Base-by-base conservation (phyloP, 2,797 vertebrate genomes). In the Lates japonicus region DNA sequence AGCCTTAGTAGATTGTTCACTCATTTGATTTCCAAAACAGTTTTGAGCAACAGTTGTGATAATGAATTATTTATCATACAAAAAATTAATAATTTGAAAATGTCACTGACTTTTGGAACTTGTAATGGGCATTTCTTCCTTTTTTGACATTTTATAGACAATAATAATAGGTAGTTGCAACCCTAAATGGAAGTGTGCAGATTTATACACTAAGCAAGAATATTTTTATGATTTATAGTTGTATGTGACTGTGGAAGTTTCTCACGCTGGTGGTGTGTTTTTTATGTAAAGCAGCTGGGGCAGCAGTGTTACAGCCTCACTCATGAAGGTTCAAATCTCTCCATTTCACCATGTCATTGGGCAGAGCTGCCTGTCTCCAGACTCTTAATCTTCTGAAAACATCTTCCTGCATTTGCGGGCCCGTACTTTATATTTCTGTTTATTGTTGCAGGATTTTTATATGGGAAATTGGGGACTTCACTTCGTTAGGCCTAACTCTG, bases 371-470 rank as follows among this genome's bases (percentile, higher is more conserved):
- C 90, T 87, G 92, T 90, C 92, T 94, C 90, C 89, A 90, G 78
- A 76, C 74, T 61, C 78, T 60, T 93, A 93, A 93, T 91, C 92
- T 90, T 94, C 84, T 49, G 22, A 91, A 94, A 94, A 94, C 90
- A 93, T 89, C 83, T 81, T 80, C 71, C 61, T 77, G 77, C 90
- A 73, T 91, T 85, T 77, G 71, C 79, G 57, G 78, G 80, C 86
- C 85, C 73, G 72, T 69, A 87, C 78, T 89, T 87, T 71, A 86
- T 83, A 88, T 88, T 90, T 90, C 79, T 93, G 93, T 95, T 95
- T 94, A 87, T 95, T 95, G 81, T 83, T 92, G 12, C 51, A 75
- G 80, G 90, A 72, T 82, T 90, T 88, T 92, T 76, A 85, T 88
- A 87, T 93, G 89, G 90, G 91, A 93, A 93, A 88, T 86, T 86